Evolutionary conservation across 1,140 invertebrate species (phyloP), one percentile per base, ranked within the genome.

Genomic region (Bombus superbus): DNA sequence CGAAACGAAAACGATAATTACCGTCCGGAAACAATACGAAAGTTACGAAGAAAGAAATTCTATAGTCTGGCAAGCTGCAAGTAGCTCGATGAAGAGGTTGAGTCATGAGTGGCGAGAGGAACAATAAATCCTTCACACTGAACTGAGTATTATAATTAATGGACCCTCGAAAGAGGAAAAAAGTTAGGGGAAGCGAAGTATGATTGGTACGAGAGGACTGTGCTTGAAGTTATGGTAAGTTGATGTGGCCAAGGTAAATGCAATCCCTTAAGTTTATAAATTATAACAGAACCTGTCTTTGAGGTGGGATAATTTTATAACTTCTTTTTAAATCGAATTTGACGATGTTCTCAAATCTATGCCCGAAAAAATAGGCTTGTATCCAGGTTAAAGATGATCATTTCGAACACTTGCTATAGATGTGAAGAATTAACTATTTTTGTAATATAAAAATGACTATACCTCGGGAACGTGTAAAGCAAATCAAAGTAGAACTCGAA

Each of bases 71-170:
- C 28, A 40, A 72, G 22, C 35, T 42, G 69, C 69, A 18, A 72
- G 69, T 72, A 28, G 28, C 10, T 25, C 68, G 40, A 42, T 72
- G 40, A 72, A 72, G 38, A 44, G 40, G 40, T 44, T 18, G 38
- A 72, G n/a, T n/a, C 38, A 42, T 18, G 40, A 72, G 28, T 72
- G 69, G 28, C 28, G 11, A 13, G 40, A n/a, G 38, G 28, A 72
- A 72, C 38, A 42, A 72, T 72, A 42, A 72, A 72, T 72, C 69
- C 69, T 72, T 72, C 69, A 72, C 42, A 72, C 38, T 25, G 68
- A 25, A 71, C 25, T 40, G 13, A 42, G 69, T n/a, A 40, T 44
- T 40, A 72, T 72, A 72, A 72, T 72, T 72, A 72, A 72, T 44
- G 69, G 28, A n/a, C 28, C 28, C 40, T 72, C 11, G 69, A 72